Conservation (phyloP, 1,140 invertebrate genomes). For the Micrasema longulum region DNA sequence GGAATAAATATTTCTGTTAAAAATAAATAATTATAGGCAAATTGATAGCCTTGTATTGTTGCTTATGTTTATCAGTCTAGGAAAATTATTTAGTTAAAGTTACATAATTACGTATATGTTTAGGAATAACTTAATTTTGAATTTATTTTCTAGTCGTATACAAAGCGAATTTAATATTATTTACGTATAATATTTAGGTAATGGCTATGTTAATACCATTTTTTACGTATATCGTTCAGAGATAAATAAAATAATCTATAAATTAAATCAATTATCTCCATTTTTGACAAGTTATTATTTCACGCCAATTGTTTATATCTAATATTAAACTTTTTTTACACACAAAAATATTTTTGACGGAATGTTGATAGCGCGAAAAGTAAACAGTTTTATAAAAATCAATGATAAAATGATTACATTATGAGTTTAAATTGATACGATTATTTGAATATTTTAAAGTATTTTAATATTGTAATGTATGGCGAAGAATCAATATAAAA, state of each 20-base stretch:
- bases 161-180: conserved; percentile 50
- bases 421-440: too few relatives aligned
- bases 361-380: too few relatives aligned
- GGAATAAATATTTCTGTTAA: conserved; percentile 43
- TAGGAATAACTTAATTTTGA: conserved; percentile 54
- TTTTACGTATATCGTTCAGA: conserved; percentile 46
- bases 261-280: too few relatives aligned
- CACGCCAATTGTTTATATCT: too few relatives aligned
- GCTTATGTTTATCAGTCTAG: conserved; percentile 55
- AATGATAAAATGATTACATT: too few relatives aligned
- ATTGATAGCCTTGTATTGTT: conserved; percentile 39
- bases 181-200: conserved; percentile 42
- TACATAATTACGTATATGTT: conserved; percentile 55
- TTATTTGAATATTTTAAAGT: too few relatives aligned
- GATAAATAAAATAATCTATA: not conserved
- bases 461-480: conserved; percentile 7
- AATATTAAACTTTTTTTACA: too few relatives aligned
- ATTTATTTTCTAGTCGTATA: conserved; percentile 54
- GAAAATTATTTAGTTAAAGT: conserved; percentile 53
- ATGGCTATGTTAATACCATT: conserved; percentile 30
- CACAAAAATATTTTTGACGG: too few relatives aligned
- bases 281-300: too few relatives aligned
- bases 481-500: conserved; percentile 15
- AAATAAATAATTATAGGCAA: conserved; percentile 54
- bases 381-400: too few relatives aligned